Evolutionary conservation across 1,140 invertebrate species (phyloP).

Genomic region (Eupristina koningsbergeri): DNA sequence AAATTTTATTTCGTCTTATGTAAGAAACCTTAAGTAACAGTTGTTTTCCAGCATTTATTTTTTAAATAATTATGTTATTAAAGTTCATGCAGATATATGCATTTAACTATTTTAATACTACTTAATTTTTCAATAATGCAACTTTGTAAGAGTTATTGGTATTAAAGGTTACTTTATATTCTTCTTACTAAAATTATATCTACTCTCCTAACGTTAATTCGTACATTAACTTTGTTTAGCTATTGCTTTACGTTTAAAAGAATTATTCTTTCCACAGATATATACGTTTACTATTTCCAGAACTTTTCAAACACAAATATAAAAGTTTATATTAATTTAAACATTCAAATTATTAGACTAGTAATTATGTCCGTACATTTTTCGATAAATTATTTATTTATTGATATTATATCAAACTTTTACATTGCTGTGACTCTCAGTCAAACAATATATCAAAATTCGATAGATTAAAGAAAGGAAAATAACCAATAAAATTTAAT

Average conservation of each 20-base stretch:
- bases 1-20: neutral
- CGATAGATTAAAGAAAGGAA: too few relatives aligned
- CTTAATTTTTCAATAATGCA: neutral
- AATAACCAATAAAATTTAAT: too few relatives aligned
- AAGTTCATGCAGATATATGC: neutral
- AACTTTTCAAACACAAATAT: too few relatives aligned
- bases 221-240: neutral
- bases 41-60: conserved; percentile 5
- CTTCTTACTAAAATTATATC: neutral
- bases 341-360: neutral
- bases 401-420: neutral
- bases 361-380: neutral
- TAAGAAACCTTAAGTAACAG: conserved; percentile 3
- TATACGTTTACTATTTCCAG: too few relatives aligned
- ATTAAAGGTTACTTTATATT: neutral
- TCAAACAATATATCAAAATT: too few relatives aligned
- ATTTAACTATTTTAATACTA: neutral
- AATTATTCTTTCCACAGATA: neutral
- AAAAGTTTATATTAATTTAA: neutral
- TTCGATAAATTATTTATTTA: neutral
- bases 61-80: conserved; percentile 19
- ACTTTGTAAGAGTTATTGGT: neutral
- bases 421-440: too few relatives aligned
- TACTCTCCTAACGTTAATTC: neutral
- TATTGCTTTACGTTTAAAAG: neutral